Evolutionary conservation across 2,888 invertebrate genomes (phyloP).

Genomic region (Dastarcus helophoroides): DNA sequence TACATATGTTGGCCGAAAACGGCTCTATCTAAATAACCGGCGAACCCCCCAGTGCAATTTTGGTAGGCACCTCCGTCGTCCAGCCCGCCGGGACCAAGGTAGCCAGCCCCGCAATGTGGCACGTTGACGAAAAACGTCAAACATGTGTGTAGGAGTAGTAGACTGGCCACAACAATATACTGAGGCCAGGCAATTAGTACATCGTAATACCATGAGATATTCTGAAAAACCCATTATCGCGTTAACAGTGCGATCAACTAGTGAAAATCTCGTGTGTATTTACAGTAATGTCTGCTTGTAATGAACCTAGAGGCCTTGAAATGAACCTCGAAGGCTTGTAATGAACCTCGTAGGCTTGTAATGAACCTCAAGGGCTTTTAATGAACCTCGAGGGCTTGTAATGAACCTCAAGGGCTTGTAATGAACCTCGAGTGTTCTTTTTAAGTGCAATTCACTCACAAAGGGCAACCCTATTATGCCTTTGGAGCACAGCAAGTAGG

Average conservation of each 20-base stretch:
- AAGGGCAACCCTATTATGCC: too few relatives aligned
- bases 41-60: conserved; percentile 77
- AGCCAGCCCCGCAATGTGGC: conserved; percentile 70
- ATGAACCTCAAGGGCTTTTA: too few relatives aligned
- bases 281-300: too few relatives aligned
- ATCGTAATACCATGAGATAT: conserved; percentile 45
- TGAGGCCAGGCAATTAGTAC: conserved; percentile 56
- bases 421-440: too few relatives aligned
- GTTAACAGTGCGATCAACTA: neutral
- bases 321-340: too few relatives aligned
- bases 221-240: conserved; percentile 21
- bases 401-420: too few relatives aligned
- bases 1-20: conserved; percentile 58
- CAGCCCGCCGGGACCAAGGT: conserved; percentile 74
- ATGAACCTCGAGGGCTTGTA: too few relatives aligned
- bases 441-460: too few relatives aligned
- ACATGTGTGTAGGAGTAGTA: conserved; percentile 53
- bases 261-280: neutral
- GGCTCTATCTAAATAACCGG: conserved; percentile 65
- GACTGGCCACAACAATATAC: conserved; percentile 54
- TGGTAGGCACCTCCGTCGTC: conserved; percentile 41
- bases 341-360: too few relatives aligned
- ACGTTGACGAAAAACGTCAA: conserved; percentile 57
- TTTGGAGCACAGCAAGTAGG: too few relatives aligned
- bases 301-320: too few relatives aligned